Conservation (phyloP, 2,888 invertebrate species). For the Diplolepis rosae region DNA sequence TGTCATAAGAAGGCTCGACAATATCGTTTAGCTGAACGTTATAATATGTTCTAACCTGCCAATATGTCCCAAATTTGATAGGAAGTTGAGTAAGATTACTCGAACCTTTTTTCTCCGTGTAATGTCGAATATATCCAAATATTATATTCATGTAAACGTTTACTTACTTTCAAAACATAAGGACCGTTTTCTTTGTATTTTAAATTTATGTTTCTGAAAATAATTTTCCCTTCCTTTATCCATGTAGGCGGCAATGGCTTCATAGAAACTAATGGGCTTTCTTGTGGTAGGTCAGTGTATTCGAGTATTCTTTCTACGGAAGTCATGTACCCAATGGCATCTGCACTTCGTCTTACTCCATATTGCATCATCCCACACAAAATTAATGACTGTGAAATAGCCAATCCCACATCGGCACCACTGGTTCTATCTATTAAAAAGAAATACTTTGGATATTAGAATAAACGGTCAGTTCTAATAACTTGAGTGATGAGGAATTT, state of each 20-base stretch:
- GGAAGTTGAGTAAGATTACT: too few species aligned
- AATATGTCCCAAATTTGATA: too few species aligned
- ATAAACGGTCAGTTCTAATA: neutral
- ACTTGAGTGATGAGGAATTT: too few species aligned
- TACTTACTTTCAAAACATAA: conserved; percentile 75
- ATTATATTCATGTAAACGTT: too few species aligned
- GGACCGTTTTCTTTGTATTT: conserved; percentile 79
- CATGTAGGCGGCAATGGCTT: conserved; percentile 78
- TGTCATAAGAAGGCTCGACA: too few species aligned
- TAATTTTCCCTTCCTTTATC: conserved; percentile 81
- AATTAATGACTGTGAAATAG: conserved; percentile 82
- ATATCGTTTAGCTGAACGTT: too few species aligned
- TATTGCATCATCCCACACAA: conserved; percentile 87
- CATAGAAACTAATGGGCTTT: conserved; percentile 71
- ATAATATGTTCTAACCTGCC: too few species aligned
- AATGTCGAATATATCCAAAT: too few species aligned
- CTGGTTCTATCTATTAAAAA: neutral
- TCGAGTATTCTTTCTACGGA: conserved; percentile 88
- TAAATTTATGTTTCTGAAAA: conserved; percentile 79
- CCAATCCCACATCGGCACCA: conserved; percentile 82
- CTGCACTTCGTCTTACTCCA: conserved; percentile 85
- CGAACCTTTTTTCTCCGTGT: too few species aligned
- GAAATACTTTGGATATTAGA: neutral
- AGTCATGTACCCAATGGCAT: conserved; percentile 83
- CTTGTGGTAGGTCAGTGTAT: conserved; percentile 84